Evolutionary conservation across 2,888 invertebrate genomes (phyloP).

Genomic region (Syritta pipiens): DNA sequence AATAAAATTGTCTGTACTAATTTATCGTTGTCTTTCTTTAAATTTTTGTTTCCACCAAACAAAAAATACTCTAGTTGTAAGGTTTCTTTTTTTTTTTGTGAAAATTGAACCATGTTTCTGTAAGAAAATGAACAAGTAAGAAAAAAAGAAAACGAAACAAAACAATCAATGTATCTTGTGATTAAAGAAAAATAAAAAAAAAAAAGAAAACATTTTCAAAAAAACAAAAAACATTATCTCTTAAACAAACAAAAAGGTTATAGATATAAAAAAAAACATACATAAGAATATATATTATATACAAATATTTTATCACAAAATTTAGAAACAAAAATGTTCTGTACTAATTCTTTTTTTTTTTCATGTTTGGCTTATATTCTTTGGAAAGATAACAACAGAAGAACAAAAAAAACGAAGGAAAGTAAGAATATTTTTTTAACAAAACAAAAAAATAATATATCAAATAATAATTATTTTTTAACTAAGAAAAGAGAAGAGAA

Average conservation of each 20-base stretch:
- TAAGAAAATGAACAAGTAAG: slow-evolving; percentile 11
- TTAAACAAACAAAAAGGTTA: slow-evolving; percentile 35
- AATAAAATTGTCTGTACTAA: too few species aligned
- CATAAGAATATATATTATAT: background rate
- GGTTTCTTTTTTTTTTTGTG: slow-evolving; percentile 54
- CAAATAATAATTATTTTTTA: slow-evolving; percentile 34
- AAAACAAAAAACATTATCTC: slow-evolving; percentile 37
- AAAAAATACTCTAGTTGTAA: slow-evolving; percentile 50
- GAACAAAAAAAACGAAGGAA: background rate
- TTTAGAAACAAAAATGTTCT: slow-evolving; percentile 22
- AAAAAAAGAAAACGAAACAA: slow-evolving; percentile 47
- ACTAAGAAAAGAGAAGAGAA: slow-evolving; percentile 34
- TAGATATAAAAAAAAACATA: slow-evolving; percentile 34
- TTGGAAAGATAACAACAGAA: background rate
- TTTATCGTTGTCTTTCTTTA: slow-evolving; percentile 36
- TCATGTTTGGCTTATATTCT: slow-evolving; percentile 33
- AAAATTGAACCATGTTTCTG: too few species aligned
- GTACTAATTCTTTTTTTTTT: slow-evolving; percentile 30
- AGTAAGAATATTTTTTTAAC: too few species aligned
- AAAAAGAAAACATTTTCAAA: slow-evolving; percentile 54
- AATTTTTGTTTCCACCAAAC: slow-evolving; percentile 5
- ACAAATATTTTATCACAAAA: slow-evolving; percentile 47
- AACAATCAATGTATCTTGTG: slow-evolving; percentile 69
- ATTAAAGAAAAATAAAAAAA: slow-evolving; percentile 60
- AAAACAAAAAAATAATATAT: slow-evolving; percentile 26